Conservation (phyloP, 2,797 vertebrate species). For the Enteromius mattozi region DNA sequence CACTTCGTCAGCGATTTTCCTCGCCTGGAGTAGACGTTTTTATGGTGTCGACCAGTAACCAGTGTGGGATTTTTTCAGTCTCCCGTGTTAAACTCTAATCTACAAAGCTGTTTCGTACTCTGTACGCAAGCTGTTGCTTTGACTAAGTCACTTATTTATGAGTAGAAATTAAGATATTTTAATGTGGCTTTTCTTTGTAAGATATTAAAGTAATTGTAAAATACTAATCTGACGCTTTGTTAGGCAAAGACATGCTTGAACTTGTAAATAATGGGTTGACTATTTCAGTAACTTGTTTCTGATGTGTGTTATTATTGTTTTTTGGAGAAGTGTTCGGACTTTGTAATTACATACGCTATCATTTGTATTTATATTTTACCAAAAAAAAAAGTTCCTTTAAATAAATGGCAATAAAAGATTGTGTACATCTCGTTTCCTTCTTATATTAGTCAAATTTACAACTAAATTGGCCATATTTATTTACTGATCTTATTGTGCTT, state of each 20-base stretch:
- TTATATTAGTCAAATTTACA: neutral
- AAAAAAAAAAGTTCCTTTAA: constrained; percentile 84
- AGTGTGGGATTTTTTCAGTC: constrained; percentile 45
- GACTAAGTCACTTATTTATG: constrained; percentile 83
- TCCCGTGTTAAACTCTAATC: constrained; percentile 43
- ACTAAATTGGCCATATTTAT: neutral
- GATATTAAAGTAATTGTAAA: constrained; percentile 77
- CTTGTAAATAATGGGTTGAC: constrained; percentile 84
- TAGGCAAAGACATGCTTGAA: constrained; percentile 80
- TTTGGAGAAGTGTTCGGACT: constrained; percentile 92
- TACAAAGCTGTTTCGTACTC: constrained; percentile 53
- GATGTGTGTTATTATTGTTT: constrained; percentile 87
- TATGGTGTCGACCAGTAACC: constrained; percentile 49
- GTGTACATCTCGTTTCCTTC: constrained; percentile 61
- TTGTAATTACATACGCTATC: constrained; percentile 91
- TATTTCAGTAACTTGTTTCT: constrained; percentile 84
- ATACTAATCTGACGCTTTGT: constrained; percentile 80
- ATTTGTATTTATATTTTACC: constrained; percentile 98
- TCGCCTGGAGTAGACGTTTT: constrained; percentile 23
- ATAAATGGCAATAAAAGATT: constrained; percentile 89
- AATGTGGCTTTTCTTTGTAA: constrained; percentile 85
- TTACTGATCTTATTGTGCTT: neutral
- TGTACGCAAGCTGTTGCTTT: constrained; percentile 53
- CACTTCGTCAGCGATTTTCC: constrained; percentile 35
- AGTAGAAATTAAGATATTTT: constrained; percentile 87